A percentile compares a stretch with the other conserved stretches of the same genome.
Evolutionary conservation across 2,797 vertebrate species (phyloP).

Genomic region (Sebastes nivosus): DNA sequence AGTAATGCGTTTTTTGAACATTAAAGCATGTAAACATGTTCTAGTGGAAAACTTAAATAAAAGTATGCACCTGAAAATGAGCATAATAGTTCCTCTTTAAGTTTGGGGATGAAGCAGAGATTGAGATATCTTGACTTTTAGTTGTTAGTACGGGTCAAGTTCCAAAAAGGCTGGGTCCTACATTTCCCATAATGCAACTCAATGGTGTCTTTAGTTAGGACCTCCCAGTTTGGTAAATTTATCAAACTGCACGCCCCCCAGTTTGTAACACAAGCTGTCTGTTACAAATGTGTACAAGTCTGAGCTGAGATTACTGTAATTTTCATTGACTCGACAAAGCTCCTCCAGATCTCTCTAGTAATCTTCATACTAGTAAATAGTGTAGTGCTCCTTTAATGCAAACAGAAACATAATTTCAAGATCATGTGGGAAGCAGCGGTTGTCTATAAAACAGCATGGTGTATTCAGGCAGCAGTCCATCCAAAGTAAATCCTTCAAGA

Average conservation of each 20-base stretch:
- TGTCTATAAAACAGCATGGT: not conserved
- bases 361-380: not conserved
- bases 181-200: constrained; percentile 5
- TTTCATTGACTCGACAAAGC: not conserved
- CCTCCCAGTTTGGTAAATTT: not conserved
- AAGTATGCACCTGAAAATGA: no score
- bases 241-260: not conserved
- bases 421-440: not conserved
- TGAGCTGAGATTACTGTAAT: not conserved
- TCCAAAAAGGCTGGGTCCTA: constrained; percentile 6
- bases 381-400: not conserved
- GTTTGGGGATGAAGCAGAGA: not conserved
- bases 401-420: not conserved
- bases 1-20: no score
- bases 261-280: not conserved
- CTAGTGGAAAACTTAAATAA: no score
- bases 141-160: not conserved
- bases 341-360: not conserved
- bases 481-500: constrained; percentile 28
- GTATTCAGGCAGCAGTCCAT: constrained; percentile 1
- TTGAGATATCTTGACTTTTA: not conserved
- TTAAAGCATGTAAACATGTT: no score
- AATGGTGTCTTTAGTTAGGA: not conserved
- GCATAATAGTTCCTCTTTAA: not conserved
- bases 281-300: not conserved